A percentile compares a stretch with the other conserved stretches of the same genome.
Conservation (phyloP, 2,888 invertebrate species). For the Neuroscelio doddi region DNA sequence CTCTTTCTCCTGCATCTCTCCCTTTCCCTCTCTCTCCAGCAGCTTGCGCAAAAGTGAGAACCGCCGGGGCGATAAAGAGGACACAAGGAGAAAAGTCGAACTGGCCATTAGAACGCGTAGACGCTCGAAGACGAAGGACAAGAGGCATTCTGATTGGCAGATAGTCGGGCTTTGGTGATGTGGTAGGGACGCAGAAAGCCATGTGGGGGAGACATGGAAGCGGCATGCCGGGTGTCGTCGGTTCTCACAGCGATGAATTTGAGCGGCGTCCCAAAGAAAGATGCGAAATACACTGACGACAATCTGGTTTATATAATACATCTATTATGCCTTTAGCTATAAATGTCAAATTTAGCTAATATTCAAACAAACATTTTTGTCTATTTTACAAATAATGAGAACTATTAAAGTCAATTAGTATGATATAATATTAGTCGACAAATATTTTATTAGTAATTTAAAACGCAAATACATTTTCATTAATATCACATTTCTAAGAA, state of each 20-base stretch:
- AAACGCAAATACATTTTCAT: no score
- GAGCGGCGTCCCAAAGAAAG: constrained; percentile 1
- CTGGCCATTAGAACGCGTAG: constrained; percentile 30
- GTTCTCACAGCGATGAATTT: constrained; percentile 8
- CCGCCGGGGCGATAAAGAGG: constrained; percentile 24
- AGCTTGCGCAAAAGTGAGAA: constrained; percentile 27
- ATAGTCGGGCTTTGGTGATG: constrained; percentile 6
- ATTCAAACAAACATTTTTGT: no score
- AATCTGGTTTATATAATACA: background rate
- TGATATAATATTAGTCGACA: no score
- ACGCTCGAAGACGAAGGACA: constrained; percentile 31
- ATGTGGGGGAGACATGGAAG: constrained; percentile 21
- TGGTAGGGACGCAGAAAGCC: constrained; percentile 35
- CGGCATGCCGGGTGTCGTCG: constrained; percentile 23
- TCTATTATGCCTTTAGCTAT: constrained; percentile 8
- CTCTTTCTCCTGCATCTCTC: background rate
- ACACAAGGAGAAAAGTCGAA: constrained; percentile 30
- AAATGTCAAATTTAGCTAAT: no score
- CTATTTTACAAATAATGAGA: no score
- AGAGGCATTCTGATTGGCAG: constrained; percentile 36
- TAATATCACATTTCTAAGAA: no score
- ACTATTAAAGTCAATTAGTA: no score
- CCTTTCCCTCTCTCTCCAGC: constrained; percentile 15
- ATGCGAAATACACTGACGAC: constrained; percentile 1
- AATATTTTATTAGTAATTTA: no score